Conservation (phyloP, 1,140 invertebrate genomes). For the Plectrocnemia conspersa region DNA sequence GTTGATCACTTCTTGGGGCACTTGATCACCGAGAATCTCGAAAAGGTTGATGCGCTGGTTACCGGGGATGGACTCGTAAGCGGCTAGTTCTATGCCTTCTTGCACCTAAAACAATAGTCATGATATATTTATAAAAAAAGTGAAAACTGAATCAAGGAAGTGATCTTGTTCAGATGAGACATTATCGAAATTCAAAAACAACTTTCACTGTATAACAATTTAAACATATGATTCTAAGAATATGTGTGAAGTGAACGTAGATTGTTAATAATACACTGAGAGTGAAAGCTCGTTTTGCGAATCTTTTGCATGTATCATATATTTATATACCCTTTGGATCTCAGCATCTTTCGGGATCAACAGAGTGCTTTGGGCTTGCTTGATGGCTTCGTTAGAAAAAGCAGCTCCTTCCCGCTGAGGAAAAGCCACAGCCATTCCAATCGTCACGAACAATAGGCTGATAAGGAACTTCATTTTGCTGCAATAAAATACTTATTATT, state of each 20-base stretch:
- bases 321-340: conserved; percentile 62
- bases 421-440: conserved; percentile 51
- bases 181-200: conserved; percentile 13
- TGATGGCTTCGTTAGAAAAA: conserved; percentile 80
- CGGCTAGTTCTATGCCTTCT: conserved; percentile 76
- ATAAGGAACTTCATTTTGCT: conserved; percentile 44
- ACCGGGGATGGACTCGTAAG: conserved; percentile 76
- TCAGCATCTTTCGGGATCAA: conserved; percentile 79
- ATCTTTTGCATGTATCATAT: neutral
- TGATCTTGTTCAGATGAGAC: conserved; percentile 1
- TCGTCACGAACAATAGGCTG: conserved; percentile 46
- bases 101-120: conserved; percentile 68
- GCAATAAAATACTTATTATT: too few species aligned
- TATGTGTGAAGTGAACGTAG: too few species aligned
- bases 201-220: too few species aligned
- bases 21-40: conserved; percentile 74
- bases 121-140: too few species aligned
- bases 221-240: too few species aligned
- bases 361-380: conserved; percentile 75
- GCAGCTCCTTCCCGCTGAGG: conserved; percentile 72
- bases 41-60: conserved; percentile 76
- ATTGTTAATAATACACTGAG: neutral
- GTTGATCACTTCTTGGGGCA: conserved; percentile 80
- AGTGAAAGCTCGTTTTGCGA: too few species aligned
- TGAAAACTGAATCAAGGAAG: too few species aligned